Conservation (phyloP, 2,888 invertebrate species). For the Trissolcus brochymenae region DNA sequence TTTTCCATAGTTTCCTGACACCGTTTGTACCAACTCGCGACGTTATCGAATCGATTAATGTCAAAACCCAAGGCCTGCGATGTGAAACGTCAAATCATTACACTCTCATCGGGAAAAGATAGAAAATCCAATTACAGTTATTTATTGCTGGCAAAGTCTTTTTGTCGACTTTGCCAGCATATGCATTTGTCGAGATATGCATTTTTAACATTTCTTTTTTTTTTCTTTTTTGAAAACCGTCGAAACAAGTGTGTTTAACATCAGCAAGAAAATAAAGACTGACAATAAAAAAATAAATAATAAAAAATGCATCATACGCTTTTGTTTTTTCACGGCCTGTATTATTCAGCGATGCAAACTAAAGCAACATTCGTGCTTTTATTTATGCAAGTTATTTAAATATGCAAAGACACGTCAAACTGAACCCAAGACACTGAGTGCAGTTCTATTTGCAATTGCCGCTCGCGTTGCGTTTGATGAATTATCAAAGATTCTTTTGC, state of each 20-base stretch:
- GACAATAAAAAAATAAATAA: conserved; percentile 1
- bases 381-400: conserved; percentile 12
- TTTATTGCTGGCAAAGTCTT: too few relatives aligned
- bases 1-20: conserved; percentile 82
- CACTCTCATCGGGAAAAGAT: neutral
- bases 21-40: conserved; percentile 82
- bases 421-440: conserved; percentile 8
- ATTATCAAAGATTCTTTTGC: conserved; percentile 37
- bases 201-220: too few relatives aligned
- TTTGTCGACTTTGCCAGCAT: too few relatives aligned
- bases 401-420: conserved; percentile 16
- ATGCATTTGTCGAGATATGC: too few relatives aligned
- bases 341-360: conserved; percentile 11
- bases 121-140: too few relatives aligned
- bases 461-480: conserved; percentile 28
- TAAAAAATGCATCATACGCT: neutral
- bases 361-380: conserved; percentile 5
- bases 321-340: neutral
- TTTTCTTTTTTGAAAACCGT: too few relatives aligned
- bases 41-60: conserved; percentile 79
- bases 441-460: conserved; percentile 21
- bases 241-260: too few relatives aligned
- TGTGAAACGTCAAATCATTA: conserved; percentile 32
- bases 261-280: neutral
- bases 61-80: conserved; percentile 79